Base-by-base conservation (phyloP, 2,888 invertebrate genomes). In the Isotomurus palustris region DNA sequence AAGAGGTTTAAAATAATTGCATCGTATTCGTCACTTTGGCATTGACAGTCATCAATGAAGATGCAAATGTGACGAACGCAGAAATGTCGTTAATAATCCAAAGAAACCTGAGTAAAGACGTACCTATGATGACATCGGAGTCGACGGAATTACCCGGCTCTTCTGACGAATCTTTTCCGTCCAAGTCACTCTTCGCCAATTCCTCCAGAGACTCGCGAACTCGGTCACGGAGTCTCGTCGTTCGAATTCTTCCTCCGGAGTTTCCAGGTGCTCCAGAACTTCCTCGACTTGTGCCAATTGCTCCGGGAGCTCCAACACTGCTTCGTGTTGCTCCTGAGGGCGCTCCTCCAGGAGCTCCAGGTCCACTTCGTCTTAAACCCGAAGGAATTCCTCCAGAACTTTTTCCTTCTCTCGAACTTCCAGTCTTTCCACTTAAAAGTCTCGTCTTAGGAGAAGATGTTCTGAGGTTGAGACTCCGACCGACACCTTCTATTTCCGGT, bases 61-160 rank as follows among this genome's bases (percentile, higher is more conserved):
- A n/a, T n/a, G n/a, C n/a, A n/a, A n/a, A n/a, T n/a, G n/a, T n/a
- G n/a, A n/a, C n/a, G n/a, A n/a, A n/a, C n/a, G n/a, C n/a, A n/a
- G n/a, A 10, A 8, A 8, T 32, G n/a, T n/a, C n/a, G n/a, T n/a
- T n/a, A n/a, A n/a, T n/a, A n/a, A n/a, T n/a, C n/a, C n/a, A n/a
- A n/a, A n/a, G n/a, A n/a, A n/a, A n/a, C n/a, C n/a, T n/a, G n/a
- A n/a, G n/a, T n/a, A n/a, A n/a, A n/a, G n/a, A n/a, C n/a, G n/a
- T 55, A 64, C 64, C 64, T 57, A 60, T 65, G 28, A 65, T 65
- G 14, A 65, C 53, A 41, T 65, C 53, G 1, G 61, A 59, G 47
- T 62, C 58, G n/a, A 4, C 2, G 12, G 17, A 32, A 32, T 8
- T 32, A n/a, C n/a, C n/a, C n/a, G n/a, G n/a, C n/a, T n/a, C n/a